Base-by-base conservation (phyloP, 2,797 vertebrate species). In the Alca torda region DNA sequence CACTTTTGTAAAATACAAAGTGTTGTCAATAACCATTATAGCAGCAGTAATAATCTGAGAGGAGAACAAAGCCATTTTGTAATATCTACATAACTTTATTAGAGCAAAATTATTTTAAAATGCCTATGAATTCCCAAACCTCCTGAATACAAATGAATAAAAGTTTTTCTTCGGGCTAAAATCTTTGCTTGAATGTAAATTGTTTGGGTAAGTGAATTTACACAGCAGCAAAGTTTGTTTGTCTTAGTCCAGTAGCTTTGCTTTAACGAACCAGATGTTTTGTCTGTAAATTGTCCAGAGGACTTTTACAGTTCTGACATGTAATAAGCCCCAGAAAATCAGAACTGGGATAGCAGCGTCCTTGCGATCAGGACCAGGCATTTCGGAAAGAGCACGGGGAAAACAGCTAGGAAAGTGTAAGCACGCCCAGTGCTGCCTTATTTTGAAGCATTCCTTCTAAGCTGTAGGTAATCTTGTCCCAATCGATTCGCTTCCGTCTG, bases 221-320 rank as follows among this genome's bases (percentile, higher is more conserved):
- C 93, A 96, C 93, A 96, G 97, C 95, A 95, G 96, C 72, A 88
- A 98, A 97, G 97, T 98, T 98, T 98, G 97, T 98, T 98, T 98
- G 96, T 96, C 90, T 97, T 96, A 91, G 96, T 91, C 95, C 94
- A 88, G 96, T 96, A 96, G 97, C 95, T 97, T 97, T 97, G 90
- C 97, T 97, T 96, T 96, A 98, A 97, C 82, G 97, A 98, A 97
- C 96, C 98, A 98, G 98, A 97, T 98, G 97, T 97, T 98, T 96
- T 95, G 94, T 91, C 97, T 97, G 98, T 97, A 97, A 97, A 96
- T 97, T 97, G 96, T 98, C 97, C 95, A 90, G 93, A 96, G 94
- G 92, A 98, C 96, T 95, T 96, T 93, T 89, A 76, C 84, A 94
- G 89, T 96, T 96, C 96, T 93, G 97, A 97, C 95, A 85, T 94